Conservation (phyloP, 2,113 vertebrate genomes). For the Lynx canadensis region DNA sequence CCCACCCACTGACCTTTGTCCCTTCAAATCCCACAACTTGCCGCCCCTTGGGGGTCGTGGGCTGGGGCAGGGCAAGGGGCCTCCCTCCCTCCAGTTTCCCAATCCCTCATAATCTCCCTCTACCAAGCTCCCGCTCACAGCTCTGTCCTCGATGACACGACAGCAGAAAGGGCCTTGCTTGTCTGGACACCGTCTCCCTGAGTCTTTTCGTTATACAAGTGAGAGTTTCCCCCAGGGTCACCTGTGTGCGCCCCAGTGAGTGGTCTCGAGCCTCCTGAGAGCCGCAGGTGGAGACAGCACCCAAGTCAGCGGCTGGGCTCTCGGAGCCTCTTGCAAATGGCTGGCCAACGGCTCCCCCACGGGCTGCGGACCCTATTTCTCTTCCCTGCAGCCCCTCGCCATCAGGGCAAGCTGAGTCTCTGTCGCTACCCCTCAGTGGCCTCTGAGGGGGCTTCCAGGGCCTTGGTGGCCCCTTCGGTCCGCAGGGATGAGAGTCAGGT, state of each 20-base stretch:
- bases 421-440: background rate
- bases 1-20: background rate
- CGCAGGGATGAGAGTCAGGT: background rate
- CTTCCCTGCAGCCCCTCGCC: background rate
- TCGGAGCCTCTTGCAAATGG: background rate
- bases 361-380: rapidly evolving
- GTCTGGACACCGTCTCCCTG: background rate
- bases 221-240: background rate
- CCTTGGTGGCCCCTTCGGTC: no score
- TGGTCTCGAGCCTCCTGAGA: background rate
- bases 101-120: background rate
- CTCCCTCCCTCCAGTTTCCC: background rate
- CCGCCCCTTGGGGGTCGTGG: background rate
- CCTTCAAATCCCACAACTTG: no score
- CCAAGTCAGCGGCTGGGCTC: background rate
- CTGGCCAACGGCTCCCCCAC: rapidly evolving
- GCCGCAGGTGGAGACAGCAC: background rate
- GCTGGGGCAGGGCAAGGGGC: background rate
- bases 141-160: background rate
- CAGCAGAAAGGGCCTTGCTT: background rate
- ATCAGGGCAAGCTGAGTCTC: background rate
- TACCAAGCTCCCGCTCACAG: no score
- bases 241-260: background rate
- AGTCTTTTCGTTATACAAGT: rapidly evolving
- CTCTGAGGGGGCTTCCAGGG: background rate